A percentile compares a stretch with the other conserved stretches of the same genome.
These are phyloP conservation scores for Limenitis camilla DNA, from an alignment of 2,888 invertebrate species.

Conservation along the genomic window DNA sequence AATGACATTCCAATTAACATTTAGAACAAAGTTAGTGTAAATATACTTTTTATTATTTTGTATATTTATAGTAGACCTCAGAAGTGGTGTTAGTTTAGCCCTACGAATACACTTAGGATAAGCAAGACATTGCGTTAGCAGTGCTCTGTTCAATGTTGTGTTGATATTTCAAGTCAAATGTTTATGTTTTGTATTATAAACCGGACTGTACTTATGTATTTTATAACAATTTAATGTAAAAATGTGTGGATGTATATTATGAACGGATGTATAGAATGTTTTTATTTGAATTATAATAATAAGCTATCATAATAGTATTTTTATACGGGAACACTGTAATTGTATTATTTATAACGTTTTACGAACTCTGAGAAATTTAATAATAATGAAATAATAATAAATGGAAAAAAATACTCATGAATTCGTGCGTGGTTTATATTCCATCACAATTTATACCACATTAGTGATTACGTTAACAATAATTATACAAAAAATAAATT, in stretches of 20 bases:
- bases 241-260: constrained; percentile 32
- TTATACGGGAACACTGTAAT: constrained; percentile 25
- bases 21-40: constrained; percentile 40
- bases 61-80: constrained; percentile 52
- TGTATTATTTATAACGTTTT: constrained; percentile 14
- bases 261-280: constrained; percentile 42
- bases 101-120: constrained; percentile 15
- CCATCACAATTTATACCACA: constrained; percentile 70
- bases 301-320: constrained; percentile 43
- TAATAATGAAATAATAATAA: constrained; percentile 6
- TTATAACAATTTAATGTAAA: constrained; percentile 33
- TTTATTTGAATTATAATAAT: constrained; percentile 40
- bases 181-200: constrained; percentile 61
- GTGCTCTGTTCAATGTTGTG: constrained; percentile 17
- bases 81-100: constrained; percentile 35
- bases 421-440: constrained; percentile 44
- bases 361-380: constrained; percentile 2
- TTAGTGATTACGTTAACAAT: constrained; percentile 58
- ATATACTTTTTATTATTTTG: constrained; percentile 45
- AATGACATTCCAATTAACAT: constrained; percentile 37
- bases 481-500: constrained; percentile 64
- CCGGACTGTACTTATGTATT: constrained; percentile 63
- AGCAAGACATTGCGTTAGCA: constrained; percentile 12
- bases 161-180: constrained; percentile 45
- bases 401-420: constrained; percentile 23